Percentiles rank a stretch among this genome's conserved stretches.
phyloP scores from a whole-genome alignment of 2,888 invertebrate species.

The Oegoconia quadripuncta region DNA sequence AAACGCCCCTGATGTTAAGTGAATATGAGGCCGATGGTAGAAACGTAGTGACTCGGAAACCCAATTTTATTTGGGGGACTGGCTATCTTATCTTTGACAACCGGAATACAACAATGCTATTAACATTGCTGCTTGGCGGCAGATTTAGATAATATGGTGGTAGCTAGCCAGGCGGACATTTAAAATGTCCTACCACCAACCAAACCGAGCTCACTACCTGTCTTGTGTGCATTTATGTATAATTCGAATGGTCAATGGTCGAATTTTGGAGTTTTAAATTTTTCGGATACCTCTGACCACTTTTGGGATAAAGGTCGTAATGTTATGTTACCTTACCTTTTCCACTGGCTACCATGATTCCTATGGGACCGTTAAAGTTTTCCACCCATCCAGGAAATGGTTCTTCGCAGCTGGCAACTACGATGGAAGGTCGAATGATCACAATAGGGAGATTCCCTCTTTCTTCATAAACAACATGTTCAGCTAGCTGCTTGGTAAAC shows the following conservation, averaged over 20 bases:
- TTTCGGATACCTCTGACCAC: not conserved
- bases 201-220: not conserved
- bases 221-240: not conserved
- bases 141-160: too few relatives aligned
- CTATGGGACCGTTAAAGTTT: conserved; percentile 63
- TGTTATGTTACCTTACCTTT: conserved; percentile 1
- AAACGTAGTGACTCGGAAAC: too few relatives aligned
- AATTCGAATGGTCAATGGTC: not conserved
- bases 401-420: conserved; percentile 72
- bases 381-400: conserved; percentile 87
- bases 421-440: conserved; percentile 84
- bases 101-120: too few relatives aligned
- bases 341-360: not conserved
- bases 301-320: not conserved
- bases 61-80: too few relatives aligned
- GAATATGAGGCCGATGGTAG: too few relatives aligned
- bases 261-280: not conserved
- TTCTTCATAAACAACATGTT: conserved; percentile 84
- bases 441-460: conserved; percentile 80
- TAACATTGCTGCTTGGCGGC: too few relatives aligned
- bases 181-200: not conserved
- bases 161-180: not conserved
- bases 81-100: too few relatives aligned
- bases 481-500: conserved; percentile 89
- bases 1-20: too few relatives aligned